Evolutionary conservation across 92 coral and sea anemone genomes (phyloP), one percentile per base, ranked within the genome.

Genomic region (Epizoanthus scotinus): DNA sequence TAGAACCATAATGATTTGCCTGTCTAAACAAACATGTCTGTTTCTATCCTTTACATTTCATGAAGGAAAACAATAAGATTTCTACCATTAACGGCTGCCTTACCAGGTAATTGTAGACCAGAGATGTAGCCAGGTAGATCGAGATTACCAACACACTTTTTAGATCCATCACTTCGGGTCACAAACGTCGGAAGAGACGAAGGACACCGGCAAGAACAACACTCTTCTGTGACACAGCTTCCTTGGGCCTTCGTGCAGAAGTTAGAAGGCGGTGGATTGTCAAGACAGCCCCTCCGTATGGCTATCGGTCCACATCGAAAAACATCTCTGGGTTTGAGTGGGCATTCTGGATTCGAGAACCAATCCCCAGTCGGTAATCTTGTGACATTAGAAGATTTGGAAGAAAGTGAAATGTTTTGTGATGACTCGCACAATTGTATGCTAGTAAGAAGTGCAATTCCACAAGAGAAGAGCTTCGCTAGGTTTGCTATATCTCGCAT

Each of bases 301-400:
- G 28, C 15, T 3, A 59, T 15, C 6, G 67, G 56, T 1, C 21
- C 81, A 38, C 81, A 75, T 59, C 67, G 47, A 10, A 21, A 36
- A 59, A 75, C 25, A 8, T 75, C 38, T 20, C 6, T 3, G 0
- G 67, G 57, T 25, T 47, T 31, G 42, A 75, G 81, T 34, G 81
- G 81, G 7, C 81, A 75, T 75, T 59, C 81, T 59, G 69, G 81
- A 20, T 75, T 75, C 7, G 56, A 31, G 49, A 75, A 75, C 18
- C 22, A 38, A 75, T 75, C 81, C 61, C 81, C 81, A 19, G 12
- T 58, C 66, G 59, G 21, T 75, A 75, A 75, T 57, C 81, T 75
- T 59, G 81, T 75, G 61, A 75, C 61, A 54, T 75, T 75, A 66
- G 27, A 66, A 75, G 81, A 75, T 18, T 24, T 55, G 57, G 63